A percentile compares a stretch with the other conserved stretches of the same genome.
Conservation (phyloP, 2,113 vertebrate species). For the Microcebus griseorufus region DNA sequence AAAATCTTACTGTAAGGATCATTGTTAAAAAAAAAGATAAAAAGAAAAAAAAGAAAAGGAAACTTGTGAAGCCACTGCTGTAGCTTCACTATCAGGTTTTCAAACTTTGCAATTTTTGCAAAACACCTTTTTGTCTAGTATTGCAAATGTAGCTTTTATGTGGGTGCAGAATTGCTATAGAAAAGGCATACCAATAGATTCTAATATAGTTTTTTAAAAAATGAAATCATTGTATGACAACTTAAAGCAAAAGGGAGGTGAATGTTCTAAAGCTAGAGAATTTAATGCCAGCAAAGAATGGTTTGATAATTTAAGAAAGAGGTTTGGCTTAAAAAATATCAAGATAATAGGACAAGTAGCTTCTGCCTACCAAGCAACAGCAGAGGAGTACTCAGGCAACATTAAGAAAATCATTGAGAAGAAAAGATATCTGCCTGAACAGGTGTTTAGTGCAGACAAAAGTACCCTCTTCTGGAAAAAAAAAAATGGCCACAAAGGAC, state of each 20-base stretch:
- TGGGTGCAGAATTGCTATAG: not conserved
- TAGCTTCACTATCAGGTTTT: not conserved
- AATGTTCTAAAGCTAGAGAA: not conserved
- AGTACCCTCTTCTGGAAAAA: not conserved
- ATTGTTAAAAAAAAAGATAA: not conserved
- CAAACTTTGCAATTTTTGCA: not conserved
- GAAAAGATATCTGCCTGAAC: not conserved
- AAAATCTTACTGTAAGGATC: not conserved
- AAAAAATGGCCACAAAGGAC: not conserved
- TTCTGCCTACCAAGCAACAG: not conserved
- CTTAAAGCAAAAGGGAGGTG: not conserved
- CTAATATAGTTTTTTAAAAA: not conserved
- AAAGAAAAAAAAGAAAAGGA: not conserved
- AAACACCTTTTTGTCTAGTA: not conserved
- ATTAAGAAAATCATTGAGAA: not conserved
- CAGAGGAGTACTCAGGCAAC: not conserved
- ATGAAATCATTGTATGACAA: not conserved
- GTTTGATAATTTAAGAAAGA: not conserved
- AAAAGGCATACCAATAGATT: not conserved
- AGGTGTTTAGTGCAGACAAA: not conserved
- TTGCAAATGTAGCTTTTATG: not conserved
- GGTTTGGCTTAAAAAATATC: not conserved
- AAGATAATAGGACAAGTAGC: not conserved
- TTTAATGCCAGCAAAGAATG: not conserved
- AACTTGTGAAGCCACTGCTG: not conserved